Evolutionary conservation across 2,113 vertebrate genomes (phyloP).

Genomic region (Capreolus pygargus): DNA sequence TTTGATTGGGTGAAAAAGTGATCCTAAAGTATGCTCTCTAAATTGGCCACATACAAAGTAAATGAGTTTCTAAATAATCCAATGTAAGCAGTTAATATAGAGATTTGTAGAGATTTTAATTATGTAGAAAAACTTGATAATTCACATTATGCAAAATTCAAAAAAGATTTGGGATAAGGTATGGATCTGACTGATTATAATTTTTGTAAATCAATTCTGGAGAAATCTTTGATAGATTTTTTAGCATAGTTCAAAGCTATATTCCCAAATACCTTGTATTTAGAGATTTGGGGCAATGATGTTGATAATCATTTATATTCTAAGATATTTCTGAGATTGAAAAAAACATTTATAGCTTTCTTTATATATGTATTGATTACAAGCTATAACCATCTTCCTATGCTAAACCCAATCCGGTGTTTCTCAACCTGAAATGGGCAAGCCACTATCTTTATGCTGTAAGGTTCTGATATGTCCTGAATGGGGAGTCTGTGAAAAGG

Average conservation of each 20-base stretch:
- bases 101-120: neutral
- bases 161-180: neutral
- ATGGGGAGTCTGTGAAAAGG: neutral
- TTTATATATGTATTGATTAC: neutral
- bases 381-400: neutral
- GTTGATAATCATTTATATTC: neutral
- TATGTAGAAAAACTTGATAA: neutral
- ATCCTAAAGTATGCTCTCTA: conserved; percentile 1
- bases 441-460: neutral
- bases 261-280: neutral
- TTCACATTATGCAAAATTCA: neutral
- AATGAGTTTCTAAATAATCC: conserved; percentile 32
- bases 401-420: neutral
- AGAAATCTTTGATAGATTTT: neutral
- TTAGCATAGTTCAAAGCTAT: neutral
- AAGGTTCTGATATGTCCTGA: neutral
- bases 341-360: neutral
- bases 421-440: neutral
- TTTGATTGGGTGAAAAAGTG: neutral
- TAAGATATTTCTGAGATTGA: neutral
- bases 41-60: conserved; percentile 27
- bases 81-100: neutral
- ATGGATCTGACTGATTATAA: neutral
- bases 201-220: conserved; percentile 12
- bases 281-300: neutral